phyloP scores from a whole-genome alignment of 2,113 vertebrate genomes.

The Brevimyrus niger region DNA sequence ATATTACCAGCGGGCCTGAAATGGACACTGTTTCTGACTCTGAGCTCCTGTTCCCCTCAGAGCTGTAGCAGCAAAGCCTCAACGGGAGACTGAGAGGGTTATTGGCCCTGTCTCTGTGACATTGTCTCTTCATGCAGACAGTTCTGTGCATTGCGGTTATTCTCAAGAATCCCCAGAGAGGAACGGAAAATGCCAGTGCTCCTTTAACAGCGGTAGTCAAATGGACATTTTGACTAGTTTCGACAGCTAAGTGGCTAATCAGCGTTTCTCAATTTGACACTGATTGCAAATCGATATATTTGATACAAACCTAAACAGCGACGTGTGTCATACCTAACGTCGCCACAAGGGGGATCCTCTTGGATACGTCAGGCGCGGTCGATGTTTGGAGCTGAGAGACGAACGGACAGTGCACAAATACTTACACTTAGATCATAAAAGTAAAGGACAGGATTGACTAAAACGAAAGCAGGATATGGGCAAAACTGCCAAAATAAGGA shows the following conservation, averaged over 20 bases:
- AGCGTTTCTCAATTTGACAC: neutral
- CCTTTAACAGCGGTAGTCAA: neutral
- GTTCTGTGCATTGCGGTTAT: neutral
- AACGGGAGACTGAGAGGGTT: neutral
- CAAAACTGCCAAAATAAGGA: neutral
- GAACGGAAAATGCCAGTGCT: neutral
- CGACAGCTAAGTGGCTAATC: neutral
- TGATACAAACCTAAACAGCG: neutral
- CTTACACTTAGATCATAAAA: neutral
- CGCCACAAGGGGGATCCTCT: slow-evolving; percentile 1
- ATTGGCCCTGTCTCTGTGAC: neutral
- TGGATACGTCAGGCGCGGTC: neutral
- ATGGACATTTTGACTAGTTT: slow-evolving; percentile 2
- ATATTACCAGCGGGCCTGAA: neutral
- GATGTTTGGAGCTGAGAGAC: neutral
- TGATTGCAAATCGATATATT: neutral
- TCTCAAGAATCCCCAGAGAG: neutral
- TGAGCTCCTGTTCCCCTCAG: neutral
- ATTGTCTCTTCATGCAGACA: neutral
- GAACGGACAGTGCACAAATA: neutral
- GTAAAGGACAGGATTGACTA: neutral
- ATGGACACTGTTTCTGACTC: neutral
- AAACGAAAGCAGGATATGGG: neutral
- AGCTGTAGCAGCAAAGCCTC: neutral
- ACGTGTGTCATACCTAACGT: neutral